Evolutionary conservation across 2,113 vertebrate species (phyloP), one percentile per base, ranked within the genome.

Genomic region (Suricata suricatta): DNA sequence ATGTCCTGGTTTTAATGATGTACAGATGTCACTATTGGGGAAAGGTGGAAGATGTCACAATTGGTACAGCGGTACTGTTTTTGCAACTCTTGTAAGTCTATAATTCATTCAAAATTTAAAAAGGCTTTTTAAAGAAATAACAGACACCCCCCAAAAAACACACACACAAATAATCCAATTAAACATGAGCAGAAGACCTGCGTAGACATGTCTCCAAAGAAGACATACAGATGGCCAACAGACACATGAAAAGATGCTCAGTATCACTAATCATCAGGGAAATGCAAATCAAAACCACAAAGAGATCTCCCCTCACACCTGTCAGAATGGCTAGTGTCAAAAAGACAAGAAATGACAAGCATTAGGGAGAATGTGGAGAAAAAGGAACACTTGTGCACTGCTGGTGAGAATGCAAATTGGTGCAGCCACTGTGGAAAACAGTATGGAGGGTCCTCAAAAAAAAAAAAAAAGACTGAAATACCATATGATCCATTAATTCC

Each of bases 101-200:
- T 63, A 57, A 90, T 76, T 64, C 89, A 64, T 95, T 93, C 16
- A 77, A 92, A 91, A 84, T 93, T 93, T 19, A 90, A 82, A 86
- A 74, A 11, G 9, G 31, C n/a, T 69, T 92, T 25, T 12, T 3
- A 64, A 69, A 80, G 33, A 82, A 76, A 15, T 60, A 60, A 74
- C 4, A 74, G 41, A 74, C 38, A 38, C 15, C 52, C 21, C 57
- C 19, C 57, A 6, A 60, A 21, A 60, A 21, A 60, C 5, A 23
- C 54, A 41, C 54, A 21, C 54, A 1, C 13, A 47, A 29, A 44
- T 29, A 76, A 47, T 47, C 72, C 72, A 47, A 29, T 76, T 76
- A 76, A 47, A 47, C 27, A 3, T 29, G 41, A 41, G 72, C 25
- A 76, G 72, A 47, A 7, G 27, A 47, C 72, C 72, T 47, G 72